A percentile compares a stretch with the other conserved stretches of the same genome.
These are phyloP conservation scores for Acronicta alni DNA, from an alignment of 2,888 invertebrate species.

Conservation along the genomic window DNA sequence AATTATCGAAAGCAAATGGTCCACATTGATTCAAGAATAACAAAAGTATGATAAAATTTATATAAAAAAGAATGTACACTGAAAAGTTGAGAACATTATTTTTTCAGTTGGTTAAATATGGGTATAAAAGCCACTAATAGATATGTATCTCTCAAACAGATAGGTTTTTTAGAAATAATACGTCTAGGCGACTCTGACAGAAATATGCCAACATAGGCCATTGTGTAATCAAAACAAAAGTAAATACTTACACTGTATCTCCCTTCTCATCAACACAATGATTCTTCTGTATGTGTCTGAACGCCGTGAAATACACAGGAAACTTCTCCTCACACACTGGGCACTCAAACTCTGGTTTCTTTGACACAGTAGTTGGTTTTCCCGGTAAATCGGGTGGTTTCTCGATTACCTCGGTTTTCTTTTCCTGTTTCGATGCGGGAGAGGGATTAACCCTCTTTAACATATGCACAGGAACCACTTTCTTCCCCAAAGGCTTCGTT, in stretches of 20 bases:
- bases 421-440: neutral
- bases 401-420: conserved; percentile 9
- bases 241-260: conserved; percentile 69
- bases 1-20: no score
- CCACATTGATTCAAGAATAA: no score
- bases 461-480: conserved; percentile 22
- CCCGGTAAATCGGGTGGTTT: conserved; percentile 18
- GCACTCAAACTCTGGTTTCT: conserved; percentile 71
- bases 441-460: conserved; percentile 30
- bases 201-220: neutral
- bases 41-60: no score
- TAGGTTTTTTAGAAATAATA: no score
- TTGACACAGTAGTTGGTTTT: conserved; percentile 4
- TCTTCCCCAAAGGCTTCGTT: conserved; percentile 17
- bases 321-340: conserved; percentile 70
- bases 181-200: neutral
- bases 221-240: conserved; percentile 5
- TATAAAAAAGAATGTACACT: no score
- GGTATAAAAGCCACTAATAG: no score
- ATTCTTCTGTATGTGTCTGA: conserved; percentile 74
- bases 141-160: no score
- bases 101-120: no score
- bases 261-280: conserved; percentile 66
- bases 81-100: no score
- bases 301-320: conserved; percentile 67